Base-by-base conservation (phyloP, 2,113 vertebrate species). In the Grantiella picta region DNA sequence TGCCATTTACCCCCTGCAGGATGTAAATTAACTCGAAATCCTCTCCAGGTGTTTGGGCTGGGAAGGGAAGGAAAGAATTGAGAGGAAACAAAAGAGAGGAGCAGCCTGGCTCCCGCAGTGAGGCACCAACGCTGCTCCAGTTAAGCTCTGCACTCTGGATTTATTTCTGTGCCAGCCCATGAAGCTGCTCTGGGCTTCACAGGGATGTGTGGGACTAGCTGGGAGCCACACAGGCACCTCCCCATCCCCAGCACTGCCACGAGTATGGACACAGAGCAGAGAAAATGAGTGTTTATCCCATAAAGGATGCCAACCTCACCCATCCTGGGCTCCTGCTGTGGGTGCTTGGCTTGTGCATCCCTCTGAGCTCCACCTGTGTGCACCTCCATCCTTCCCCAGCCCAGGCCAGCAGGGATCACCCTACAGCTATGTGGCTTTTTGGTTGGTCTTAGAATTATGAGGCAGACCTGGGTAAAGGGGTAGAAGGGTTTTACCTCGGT, bases 1-100 rank as follows among this genome's bases (percentile, higher is more conserved):
- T 94, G 90, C 70, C 61, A 44, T 89, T 86, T 56, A 54, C 61
- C 23, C 77, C 79, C 73, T 60, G 61, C 53, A 68, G 61, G 38
- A 82, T 64, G 57, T 40, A 87, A 84, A 87, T 82, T 44, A 82
- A 89, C 57, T 82, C 2, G 0, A 64, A 78, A 87, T 35, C 64
- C 84, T 87, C 53, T 52, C 87, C 73, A 95, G 72, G 53, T 71
- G 68, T 50, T 92, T 75, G 56, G 61, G 56, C n/a, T 71, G 31
- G 47, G 57, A 59, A 75, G 60, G 9, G 69, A 87, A 40, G 78
- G 56, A 91, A 87, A 61, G 19, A 87, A 53, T 61, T n/a, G 60
- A 57, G 57, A 93, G 44, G 53, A 91, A 87, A 91, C 66, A 87
- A 42, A 83, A 36, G 64, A 65, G 64, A 70, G 44, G 61, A 86